Conservation (phyloP, 2,113 vertebrate species). For the Corythaixoides concolor region DNA sequence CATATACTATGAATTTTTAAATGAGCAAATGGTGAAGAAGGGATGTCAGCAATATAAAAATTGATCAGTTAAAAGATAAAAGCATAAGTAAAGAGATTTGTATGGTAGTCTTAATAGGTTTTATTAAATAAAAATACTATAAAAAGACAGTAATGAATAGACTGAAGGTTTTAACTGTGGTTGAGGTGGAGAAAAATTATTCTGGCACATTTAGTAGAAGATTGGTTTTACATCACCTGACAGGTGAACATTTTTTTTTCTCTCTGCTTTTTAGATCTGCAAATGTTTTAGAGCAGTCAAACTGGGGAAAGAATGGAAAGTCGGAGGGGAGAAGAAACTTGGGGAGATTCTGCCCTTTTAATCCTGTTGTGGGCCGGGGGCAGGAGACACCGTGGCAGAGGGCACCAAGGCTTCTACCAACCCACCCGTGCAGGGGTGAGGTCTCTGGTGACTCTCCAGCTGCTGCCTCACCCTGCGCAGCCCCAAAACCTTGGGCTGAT, state of each 20-base stretch:
- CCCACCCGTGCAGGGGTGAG: rapidly evolving
- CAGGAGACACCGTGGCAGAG: background rate
- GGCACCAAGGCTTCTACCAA: background rate
- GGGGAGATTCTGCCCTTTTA: background rate
- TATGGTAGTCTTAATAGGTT: conserved; percentile 99
- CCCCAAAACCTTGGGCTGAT: rapidly evolving
- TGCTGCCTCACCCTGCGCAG: background rate
- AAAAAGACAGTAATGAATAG: conserved; percentile 88
- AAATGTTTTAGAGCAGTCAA: conserved; percentile 60
- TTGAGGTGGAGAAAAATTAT: conserved; percentile 80
- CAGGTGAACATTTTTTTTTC: conserved; percentile 71
- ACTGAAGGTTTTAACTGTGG: conserved; percentile 74
- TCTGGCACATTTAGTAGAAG: conserved; percentile 76
- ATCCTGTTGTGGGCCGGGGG: background rate
- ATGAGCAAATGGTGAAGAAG: conserved; percentile 95
- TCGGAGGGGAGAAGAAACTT: background rate
- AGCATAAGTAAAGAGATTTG: conserved; percentile 96
- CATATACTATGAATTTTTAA: conserved; percentile 96
- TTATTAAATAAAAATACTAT: conserved; percentile 99
- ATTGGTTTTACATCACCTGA: conserved; percentile 80
- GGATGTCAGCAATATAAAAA: conserved; percentile 99
- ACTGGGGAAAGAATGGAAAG: background rate
- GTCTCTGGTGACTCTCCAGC: background rate
- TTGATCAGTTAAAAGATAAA: conserved; percentile 98
- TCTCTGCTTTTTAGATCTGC: conserved; percentile 59